Base-by-base conservation (phyloP, 2,797 vertebrate genomes). In the Nyctibius grandis region DNA sequence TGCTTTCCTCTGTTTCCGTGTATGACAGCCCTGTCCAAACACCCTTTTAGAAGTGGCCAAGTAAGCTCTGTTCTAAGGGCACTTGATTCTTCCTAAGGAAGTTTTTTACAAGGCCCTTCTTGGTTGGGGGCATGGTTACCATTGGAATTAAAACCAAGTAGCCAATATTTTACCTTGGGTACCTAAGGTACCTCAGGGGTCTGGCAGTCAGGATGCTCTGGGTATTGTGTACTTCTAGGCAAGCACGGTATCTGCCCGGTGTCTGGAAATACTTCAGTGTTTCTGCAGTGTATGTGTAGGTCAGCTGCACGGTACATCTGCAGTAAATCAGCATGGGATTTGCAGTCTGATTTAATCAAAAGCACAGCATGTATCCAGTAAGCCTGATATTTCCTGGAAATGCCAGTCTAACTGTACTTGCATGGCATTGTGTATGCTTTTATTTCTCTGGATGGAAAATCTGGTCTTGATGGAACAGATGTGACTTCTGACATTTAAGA, bases 111-210 rank as follows among this genome's bases (percentile, higher is more conserved):
- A n/a, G 29, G 9, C 40, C 22, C 0, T 29, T 54, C 12, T 34
- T 1, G 5, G 15, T 9, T 7, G 3, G 29, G 34, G 44, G 3
- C 20, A 21, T 0, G 1, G 14, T 56, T 70, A 45, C 40, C 4
- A 0, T 28, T 75, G 36, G 40, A 63, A 56, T 51, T 74, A 26
- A 85, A 45, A 85, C 20, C 31, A 25, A n/a, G 20, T 56, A 65
- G 40, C 26, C 6, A 16, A 3, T 85, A 17, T 70, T 28, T 85
- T 47, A n/a, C 13, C 20, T 68, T 2, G 5, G 33, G 15, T 59
- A n/a, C 19, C 16, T 16, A 3, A 69, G 56, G 70, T 53, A 34
- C 40, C 15, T 36, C 11, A 14, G 54, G 16, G 36, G 7, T n/a
- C 26, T 50, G 48, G 31, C 26, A 28, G 38, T 26, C 29, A 16